Evolutionary conservation across 2,888 invertebrate species (phyloP), one percentile per base, ranked within the genome.

Genomic region (Brassicogethes aeneus): DNA sequence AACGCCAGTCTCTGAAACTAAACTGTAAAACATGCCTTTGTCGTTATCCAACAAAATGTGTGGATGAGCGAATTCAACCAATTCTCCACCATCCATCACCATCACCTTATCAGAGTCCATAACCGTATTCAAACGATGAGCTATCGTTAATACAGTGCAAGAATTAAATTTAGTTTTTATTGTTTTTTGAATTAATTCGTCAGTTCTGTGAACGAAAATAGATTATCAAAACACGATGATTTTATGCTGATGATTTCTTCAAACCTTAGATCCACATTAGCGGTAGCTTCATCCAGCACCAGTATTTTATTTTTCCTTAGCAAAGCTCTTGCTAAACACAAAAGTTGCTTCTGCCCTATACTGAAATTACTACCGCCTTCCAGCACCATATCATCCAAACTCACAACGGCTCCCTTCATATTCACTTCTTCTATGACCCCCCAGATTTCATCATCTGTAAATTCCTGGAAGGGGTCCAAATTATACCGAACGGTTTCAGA

Each of bases 291-390:
- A 32, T 32, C 32, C 32, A 32, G 5, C 5, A 32, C 32, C 8
- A 32, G 14, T 32, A 32, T 32, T 8, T 78, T 80, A 65, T 89
- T 90, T 48, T 83, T 82, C 14, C 85, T 75, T 15, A 93, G 70
- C 54, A 93, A 83, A 23, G 92, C 91, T 36, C 93, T 74, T 1
- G 91, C 92, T 44, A 93, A 71, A 61, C 92, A 93, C 31, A 93
- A 80, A 37, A 93, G 69, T 62, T 93, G 93, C 7, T 90, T 72
- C 64, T 94, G 92, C 0, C 93, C 93, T 3, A 91, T 82, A 39
- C 90, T 91, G 64, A 89, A 86, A 67, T 86, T 86, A 1, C 77
- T 72, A 1, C 86, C 86, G 5, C 82, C 82, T 68, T 82, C 85
- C 17, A 75, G 78, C 46, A 82, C 85, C 59, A 75, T 74, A 47